Conservation (phyloP, 2,888 invertebrate species). For the Thereva nobilitata region DNA sequence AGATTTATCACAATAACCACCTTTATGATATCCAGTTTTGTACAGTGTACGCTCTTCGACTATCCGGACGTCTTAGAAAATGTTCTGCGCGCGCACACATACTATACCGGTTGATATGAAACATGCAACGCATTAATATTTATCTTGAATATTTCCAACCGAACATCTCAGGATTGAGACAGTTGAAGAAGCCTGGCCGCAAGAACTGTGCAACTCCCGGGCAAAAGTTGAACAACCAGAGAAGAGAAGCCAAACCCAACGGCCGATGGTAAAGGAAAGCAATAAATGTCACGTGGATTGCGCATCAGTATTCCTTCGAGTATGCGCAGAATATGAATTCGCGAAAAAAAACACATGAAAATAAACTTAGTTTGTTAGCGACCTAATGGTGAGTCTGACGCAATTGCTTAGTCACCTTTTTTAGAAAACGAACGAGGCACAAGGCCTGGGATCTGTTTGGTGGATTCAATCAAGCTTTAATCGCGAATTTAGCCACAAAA, state of each 20-base stretch:
- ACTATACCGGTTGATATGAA: slow-evolving; percentile 10
- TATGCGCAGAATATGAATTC: slow-evolving; percentile 4
- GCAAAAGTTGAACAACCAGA: slow-evolving; percentile 18
- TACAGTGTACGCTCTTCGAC: too few relatives aligned
- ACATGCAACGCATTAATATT: slow-evolving; percentile 25
- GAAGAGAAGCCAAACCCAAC: not conserved
- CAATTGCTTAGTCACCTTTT: too few relatives aligned
- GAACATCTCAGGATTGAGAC: slow-evolving; percentile 10
- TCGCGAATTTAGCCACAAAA: too few relatives aligned
- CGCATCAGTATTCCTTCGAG: slow-evolving; percentile 3
- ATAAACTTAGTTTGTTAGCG: not conserved
- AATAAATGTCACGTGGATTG: slow-evolving; percentile 21
- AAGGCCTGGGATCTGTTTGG: too few relatives aligned
- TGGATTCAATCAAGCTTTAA: too few relatives aligned
- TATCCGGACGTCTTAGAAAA: too few relatives aligned
- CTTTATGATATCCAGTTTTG: too few relatives aligned
- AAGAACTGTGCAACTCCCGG: not conserved
- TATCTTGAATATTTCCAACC: slow-evolving; percentile 21
- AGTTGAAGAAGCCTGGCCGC: not conserved
- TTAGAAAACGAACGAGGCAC: too few relatives aligned
- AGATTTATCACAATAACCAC: slow-evolving; percentile 3
- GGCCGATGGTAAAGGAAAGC: not conserved
- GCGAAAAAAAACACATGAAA: not conserved
- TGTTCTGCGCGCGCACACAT: not conserved
- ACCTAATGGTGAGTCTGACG: too few relatives aligned